Evolutionary conservation across 2,113 vertebrate species (phyloP), one percentile per base, ranked within the genome.

Genomic region (Python bivittatus): DNA sequence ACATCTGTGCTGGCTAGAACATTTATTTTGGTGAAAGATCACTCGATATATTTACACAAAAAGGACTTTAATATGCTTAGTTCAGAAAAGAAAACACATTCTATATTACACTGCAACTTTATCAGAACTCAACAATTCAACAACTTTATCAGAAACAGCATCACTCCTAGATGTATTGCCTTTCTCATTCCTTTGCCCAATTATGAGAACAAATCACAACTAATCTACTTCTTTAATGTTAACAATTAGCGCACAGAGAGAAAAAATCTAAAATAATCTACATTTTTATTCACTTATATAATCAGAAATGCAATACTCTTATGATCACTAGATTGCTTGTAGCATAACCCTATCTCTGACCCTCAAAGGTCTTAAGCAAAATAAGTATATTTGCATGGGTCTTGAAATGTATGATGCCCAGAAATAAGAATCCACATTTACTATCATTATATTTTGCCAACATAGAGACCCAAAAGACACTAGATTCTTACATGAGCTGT

Each of bases 371-470:
- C n/a, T 92, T 89, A 54, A 92, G 57, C 87, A 92, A 89, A 92
- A 79, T 57, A 92, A 92, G 53, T 79, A 92, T 92, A 72, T 64
- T 61, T 72, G 57, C 52, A 92, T 89, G 57, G 48, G 87, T 61
- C n/a, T 64, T 84, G 23, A 89, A 92, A 57, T 89, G 64, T 89
- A 89, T 92, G 57, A 60, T 64, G 53, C 72, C 91, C 48, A 89
- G 87, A 92, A 92, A 92, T 87, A 89, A 89, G 91, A 89, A 85
- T 29, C 72, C 91, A 89, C 87, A 92, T 92, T 57, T 92, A 89
- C 56, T 38, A 88, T 89, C 91, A 89, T 84, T 92, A 92, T 92
- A 84, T 85, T 92, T 88, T 89, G 87, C 61, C 87, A 92, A 92
- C 57, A 79, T 89, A 60, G 27, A 89, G 87, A 33, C 87, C 20